A percentile compares a stretch with the other conserved stretches of the same genome.
These are phyloP conservation scores for Tachina lurida DNA, from an alignment of 2,888 invertebrate species.

Conservation along the genomic window DNA sequence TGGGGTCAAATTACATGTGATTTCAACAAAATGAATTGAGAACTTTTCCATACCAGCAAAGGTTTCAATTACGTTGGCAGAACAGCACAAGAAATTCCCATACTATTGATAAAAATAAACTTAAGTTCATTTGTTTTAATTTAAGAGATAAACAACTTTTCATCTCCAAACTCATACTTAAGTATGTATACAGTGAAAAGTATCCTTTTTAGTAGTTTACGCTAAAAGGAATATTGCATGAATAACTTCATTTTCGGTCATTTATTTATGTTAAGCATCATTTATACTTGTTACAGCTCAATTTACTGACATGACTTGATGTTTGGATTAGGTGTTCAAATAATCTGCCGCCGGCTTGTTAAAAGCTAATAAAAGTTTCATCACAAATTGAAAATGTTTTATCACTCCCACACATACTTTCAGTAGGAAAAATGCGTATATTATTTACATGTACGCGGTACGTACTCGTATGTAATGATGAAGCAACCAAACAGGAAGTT, in stretches of 20 bases:
- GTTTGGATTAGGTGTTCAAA: constrained; percentile 54
- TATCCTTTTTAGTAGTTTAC: constrained; percentile 39
- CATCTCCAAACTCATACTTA: constrained; percentile 16
- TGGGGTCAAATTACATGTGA: constrained; percentile 66
- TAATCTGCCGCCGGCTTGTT: constrained; percentile 12
- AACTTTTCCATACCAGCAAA: constrained; percentile 17
- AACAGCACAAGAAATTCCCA: constrained; percentile 46
- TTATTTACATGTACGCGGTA: not conserved
- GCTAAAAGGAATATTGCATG: not conserved
- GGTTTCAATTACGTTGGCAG: constrained; percentile 21
- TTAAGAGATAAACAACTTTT: constrained; percentile 41
- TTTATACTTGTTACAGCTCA: constrained; percentile 53
- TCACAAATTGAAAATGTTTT: constrained; percentile 12
- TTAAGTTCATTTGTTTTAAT: constrained; percentile 65
- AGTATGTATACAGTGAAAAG: not conserved
- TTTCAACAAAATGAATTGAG: constrained; percentile 11
- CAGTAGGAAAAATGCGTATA: not conserved
- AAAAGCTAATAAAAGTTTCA: not conserved
- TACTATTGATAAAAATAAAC: constrained; percentile 59
- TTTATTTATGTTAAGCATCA: constrained; percentile 62
- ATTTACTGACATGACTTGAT: not conserved
- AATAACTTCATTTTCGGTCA: constrained; percentile 26
- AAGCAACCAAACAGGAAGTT: constrained; percentile 33
- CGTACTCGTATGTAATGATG: not conserved
- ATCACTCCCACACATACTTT: constrained; percentile 20